phyloP scores from a whole-genome alignment of 2,113 vertebrate genomes.

The Oxyruncus cristatus region DNA sequence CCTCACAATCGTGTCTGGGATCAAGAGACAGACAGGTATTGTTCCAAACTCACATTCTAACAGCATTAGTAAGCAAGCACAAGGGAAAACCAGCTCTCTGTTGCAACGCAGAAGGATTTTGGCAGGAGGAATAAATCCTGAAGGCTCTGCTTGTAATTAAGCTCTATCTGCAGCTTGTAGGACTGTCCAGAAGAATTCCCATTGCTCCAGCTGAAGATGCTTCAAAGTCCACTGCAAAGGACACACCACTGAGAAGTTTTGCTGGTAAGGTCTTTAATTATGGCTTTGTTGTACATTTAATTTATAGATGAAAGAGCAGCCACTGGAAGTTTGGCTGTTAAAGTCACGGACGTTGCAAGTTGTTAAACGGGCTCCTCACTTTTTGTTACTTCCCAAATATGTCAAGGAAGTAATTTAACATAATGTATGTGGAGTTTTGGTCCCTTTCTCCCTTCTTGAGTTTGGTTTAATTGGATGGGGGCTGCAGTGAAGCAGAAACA shows the following conservation, averaged over 20 bases:
- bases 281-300: conserved; percentile 59
- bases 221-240: conserved; percentile 53
- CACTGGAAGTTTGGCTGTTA: conserved; percentile 26
- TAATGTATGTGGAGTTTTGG: background rate
- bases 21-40: conserved; percentile 41
- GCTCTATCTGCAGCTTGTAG: conserved; percentile 20
- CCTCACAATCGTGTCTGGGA: conserved; percentile 14
- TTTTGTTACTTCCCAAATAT: conserved; percentile 37
- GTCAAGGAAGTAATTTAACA: conserved; percentile 25
- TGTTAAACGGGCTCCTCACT: conserved; percentile 3
- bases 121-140: conserved; percentile 48
- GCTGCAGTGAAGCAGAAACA: conserved; percentile 25
- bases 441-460: background rate
- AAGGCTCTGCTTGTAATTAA: conserved; percentile 58
- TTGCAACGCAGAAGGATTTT: conserved; percentile 18
- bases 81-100: conserved; percentile 35
- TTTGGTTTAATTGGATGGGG: conserved; percentile 32
- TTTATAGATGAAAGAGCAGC: conserved; percentile 63
- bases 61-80: conserved; percentile 48
- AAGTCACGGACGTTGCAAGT: conserved; percentile 20
- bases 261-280: conserved; percentile 61
- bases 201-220: conserved; percentile 56
- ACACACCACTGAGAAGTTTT: conserved; percentile 41
- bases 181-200: conserved; percentile 65
- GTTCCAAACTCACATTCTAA: conserved; percentile 32